phyloP scores from a whole-genome alignment of 2,797 vertebrate species.

The Selene dorsalis region DNA sequence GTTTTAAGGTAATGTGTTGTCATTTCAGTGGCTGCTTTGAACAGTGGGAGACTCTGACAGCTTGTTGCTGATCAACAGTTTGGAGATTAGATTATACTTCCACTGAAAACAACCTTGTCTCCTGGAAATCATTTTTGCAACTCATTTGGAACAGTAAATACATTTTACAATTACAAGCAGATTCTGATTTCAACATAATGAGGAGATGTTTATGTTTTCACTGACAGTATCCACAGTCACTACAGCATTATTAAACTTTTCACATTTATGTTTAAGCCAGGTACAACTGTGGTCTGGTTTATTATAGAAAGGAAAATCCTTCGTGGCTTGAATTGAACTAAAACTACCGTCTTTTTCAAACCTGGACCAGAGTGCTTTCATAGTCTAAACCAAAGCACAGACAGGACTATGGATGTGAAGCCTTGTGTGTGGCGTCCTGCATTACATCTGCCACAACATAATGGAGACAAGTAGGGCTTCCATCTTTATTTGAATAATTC shows the following conservation, averaged over 20 bases:
- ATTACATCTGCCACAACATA: background rate
- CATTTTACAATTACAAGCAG: background rate
- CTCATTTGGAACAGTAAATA: background rate
- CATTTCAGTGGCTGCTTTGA: conserved; percentile 9
- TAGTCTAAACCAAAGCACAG: background rate
- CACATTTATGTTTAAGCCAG: background rate
- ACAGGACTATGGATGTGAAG: no score
- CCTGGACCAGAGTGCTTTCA: background rate
- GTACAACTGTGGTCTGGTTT: background rate
- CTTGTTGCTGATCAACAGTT: background rate
- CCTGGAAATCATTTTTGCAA: background rate
- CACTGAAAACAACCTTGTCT: background rate
- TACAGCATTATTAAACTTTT: background rate
- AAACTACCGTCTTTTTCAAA: background rate
- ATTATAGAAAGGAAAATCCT: background rate
- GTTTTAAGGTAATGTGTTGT: conserved; percentile 13
- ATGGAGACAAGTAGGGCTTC: background rate
- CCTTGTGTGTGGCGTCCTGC: background rate
- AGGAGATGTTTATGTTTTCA: background rate
- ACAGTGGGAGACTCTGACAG: conserved; percentile 6
- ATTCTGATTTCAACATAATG: background rate
- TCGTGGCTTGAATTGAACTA: background rate
- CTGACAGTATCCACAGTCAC: background rate
- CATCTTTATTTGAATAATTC: no score
- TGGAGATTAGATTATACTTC: background rate